Base-by-base conservation (phyloP, 2,797 vertebrate species). In the Staurois parvus region DNA sequence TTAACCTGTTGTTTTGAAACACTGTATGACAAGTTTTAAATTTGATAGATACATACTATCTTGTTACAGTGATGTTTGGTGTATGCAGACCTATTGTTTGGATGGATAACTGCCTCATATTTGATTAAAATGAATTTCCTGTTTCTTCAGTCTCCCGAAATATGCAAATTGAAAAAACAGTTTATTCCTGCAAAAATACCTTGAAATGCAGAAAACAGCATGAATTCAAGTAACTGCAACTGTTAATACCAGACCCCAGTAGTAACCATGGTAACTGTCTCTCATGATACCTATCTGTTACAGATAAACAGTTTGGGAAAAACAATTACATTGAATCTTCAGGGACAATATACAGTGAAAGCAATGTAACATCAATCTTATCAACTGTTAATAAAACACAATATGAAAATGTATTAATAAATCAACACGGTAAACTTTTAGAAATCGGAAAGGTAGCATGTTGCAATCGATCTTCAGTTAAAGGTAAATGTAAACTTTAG, bases 251-350 rank as follows among this genome's bases (percentile, higher is more conserved):
- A 30, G 26, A 56, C 8, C n/a, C 6, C 29, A 29, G 12, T 26
- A 19, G 73, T 75, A 75, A 29, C 73, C 29, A 75, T 56, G 45
- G 73, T 56, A 75, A 75, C 73, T 56, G 29, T 74, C 72, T 73
- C 40, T 48, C 34, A 24, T 48, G 72, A 74, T 26, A 56, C 73
- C 42, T 75, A 29, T 75, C 15, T 52, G 73, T 75, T 45, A 45
- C 70, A 75, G 73, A 52, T 52, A 75, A 56, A 75, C 42, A 52
- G 64, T 66, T 66, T 11, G 28, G 64, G 64, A 15, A 66, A 64
- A 66, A 66, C 64, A 66, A 66, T 66, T 66, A 66, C 64, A 66
- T 1, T 28, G 64, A 12, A 66, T 66, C 64, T 66, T 28, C 26
- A 66, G 64, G 64, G 64, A 66, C n/a, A 12, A 26, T 8, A 66